These are phyloP conservation scores for Rhopilema esculentum DNA, from an alignment of 30 jellyfish, hydroid and myxozoan species.

Conservation along the genomic window DNA sequence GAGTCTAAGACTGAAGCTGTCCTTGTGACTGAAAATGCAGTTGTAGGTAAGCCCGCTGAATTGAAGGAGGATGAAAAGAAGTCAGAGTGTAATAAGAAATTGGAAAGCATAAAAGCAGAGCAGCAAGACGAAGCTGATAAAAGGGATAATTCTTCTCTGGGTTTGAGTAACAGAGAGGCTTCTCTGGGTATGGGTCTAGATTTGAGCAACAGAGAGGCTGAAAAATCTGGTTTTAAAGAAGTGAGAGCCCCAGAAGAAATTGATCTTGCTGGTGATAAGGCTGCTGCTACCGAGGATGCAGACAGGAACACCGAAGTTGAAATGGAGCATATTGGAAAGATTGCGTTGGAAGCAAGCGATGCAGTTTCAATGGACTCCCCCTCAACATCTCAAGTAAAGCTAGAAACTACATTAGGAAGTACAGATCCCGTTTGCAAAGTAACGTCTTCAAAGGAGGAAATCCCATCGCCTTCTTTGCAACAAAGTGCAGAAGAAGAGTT, in stretches of 20 bases:
- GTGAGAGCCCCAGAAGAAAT: neutral
- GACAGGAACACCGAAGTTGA: neutral
- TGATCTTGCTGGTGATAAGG: neutral
- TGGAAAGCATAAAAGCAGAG: neutral
- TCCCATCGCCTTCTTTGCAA: neutral
- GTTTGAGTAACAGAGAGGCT: neutral
- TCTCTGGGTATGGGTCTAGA: neutral
- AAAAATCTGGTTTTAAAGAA: neutral
- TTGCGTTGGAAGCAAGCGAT: slow-evolving; percentile 47
- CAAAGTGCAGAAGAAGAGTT: slow-evolving; percentile 10
- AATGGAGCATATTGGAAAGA: slow-evolving; percentile 11
- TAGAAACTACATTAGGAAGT: slow-evolving; percentile 3
- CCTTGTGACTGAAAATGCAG: neutral
- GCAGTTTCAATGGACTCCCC: slow-evolving; percentile 67
- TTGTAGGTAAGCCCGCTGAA: neutral
- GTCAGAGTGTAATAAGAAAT: neutral
- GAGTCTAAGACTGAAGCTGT: neutral
- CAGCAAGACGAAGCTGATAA: neutral
- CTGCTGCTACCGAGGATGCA: neutral
- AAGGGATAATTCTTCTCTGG: neutral
- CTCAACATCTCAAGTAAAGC: slow-evolving; percentile 21
- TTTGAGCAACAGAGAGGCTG: neutral
- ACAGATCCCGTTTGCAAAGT: neutral
- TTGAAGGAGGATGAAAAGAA: neutral
- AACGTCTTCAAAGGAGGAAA: neutral